A percentile compares a stretch with the other conserved stretches of the same genome.
Evolutionary conservation across 2,113 vertebrate species (phyloP).

Genomic region (Hystrix brachyura): DNA sequence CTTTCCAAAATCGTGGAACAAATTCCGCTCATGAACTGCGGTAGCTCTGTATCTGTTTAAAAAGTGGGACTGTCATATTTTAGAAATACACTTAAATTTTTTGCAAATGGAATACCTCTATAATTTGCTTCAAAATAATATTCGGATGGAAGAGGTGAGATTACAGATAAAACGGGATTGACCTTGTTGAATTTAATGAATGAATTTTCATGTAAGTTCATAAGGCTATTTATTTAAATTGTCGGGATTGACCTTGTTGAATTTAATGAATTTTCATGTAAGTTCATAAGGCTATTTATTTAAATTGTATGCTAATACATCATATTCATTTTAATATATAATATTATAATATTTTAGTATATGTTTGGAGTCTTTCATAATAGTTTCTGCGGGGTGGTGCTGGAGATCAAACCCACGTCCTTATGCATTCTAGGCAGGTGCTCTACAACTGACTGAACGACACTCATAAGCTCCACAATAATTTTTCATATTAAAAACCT

Average conservation of each 20-base stretch:
- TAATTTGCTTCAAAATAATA: not conserved
- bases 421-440: not conserved
- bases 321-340: not conserved
- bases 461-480: not conserved
- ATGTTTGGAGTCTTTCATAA: not conserved
- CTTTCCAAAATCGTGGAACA: not conserved
- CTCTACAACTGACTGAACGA: not conserved
- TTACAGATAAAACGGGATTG: not conserved
- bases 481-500: not conserved
- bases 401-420: not conserved
- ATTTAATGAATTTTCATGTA: not conserved
- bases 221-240: not conserved
- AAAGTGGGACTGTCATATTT: not conserved
- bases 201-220: not conserved
- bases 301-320: not conserved
- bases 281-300: not conserved
- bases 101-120: not conserved
- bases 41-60: not conserved
- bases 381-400: not conserved
- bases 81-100: not conserved
- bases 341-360: not conserved
- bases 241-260: not conserved
- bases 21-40: not conserved
- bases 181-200: not conserved
- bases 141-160: not conserved